A percentile compares a stretch with the other conserved stretches of the same genome.
These are phyloP conservation scores for Caprella mutica DNA, from an alignment of 2,888 invertebrate genomes.

Conservation along the genomic window DNA sequence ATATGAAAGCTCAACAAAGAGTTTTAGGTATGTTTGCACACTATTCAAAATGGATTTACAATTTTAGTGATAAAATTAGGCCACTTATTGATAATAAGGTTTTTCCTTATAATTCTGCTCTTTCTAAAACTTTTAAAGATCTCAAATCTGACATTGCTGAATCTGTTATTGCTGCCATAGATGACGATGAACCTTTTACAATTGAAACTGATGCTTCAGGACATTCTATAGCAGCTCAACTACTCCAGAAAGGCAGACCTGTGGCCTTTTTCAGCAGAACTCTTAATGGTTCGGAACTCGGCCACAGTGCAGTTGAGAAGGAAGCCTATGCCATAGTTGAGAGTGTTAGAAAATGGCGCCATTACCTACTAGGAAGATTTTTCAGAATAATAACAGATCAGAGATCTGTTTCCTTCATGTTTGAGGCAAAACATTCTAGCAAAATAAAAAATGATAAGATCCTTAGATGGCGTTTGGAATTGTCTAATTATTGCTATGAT, in stretches of 20 bases:
- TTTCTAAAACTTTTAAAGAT: background rate
- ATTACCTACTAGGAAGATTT: conserved; percentile 8
- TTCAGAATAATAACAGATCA: conserved; percentile 16
- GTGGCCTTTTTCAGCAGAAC: no score
- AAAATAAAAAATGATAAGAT: conserved; percentile 19
- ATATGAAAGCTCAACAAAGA: no score
- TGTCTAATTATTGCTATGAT: conserved; percentile 10
- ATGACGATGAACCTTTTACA: conserved; percentile 10
- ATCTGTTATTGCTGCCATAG: conserved; percentile 5
- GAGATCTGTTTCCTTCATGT: conserved; percentile 12
- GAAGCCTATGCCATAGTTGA: no score
- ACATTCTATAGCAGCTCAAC: no score
- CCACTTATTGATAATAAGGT: background rate
- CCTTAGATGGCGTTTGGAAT: conserved; percentile 14
- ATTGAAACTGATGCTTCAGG: conserved; percentile 11
- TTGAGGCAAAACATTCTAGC: conserved; percentile 12
- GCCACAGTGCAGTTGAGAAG: no score
- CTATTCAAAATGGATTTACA: conserved; percentile 13
- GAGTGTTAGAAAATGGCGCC: conserved; percentile 13
- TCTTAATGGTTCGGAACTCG: no score
- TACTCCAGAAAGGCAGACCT: no score
- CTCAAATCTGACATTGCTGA: conserved; percentile 8
- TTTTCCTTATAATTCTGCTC: conserved; percentile 7
- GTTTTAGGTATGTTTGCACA: conserved; percentile 14
- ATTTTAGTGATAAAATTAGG: conserved; percentile 5